These are phyloP conservation scores for Conus ventricosus DNA, from an alignment of 1,140 invertebrate species.

Conservation along the genomic window DNA sequence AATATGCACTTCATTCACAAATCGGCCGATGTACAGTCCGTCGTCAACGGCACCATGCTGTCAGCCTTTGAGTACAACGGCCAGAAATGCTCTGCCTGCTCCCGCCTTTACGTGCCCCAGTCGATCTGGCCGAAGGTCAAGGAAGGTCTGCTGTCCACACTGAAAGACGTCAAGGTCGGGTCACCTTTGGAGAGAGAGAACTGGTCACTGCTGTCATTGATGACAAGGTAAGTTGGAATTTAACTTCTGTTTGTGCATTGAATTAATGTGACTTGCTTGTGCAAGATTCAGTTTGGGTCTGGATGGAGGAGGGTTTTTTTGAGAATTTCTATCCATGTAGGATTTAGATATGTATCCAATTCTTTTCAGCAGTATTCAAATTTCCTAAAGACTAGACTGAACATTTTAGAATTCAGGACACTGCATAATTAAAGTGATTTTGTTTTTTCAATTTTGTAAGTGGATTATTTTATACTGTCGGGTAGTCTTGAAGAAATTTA, in stretches of 20 bases:
- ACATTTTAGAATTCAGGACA: no score
- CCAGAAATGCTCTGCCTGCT: slow-evolving; percentile 99
- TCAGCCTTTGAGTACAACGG: slow-evolving; percentile 96
- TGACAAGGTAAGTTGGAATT: slow-evolving; percentile 78
- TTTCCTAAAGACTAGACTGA: no score
- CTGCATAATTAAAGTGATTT: no score
- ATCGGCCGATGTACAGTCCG: slow-evolving; percentile 89
- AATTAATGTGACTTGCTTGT: neutral
- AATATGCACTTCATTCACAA: slow-evolving; percentile 99
- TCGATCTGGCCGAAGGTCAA: slow-evolving; percentile 89
- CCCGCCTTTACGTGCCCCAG: slow-evolving; percentile 94
- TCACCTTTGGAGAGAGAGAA: slow-evolving; percentile 88
- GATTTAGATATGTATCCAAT: no score
- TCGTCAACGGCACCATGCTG: slow-evolving; percentile 89
- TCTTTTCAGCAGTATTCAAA: no score
- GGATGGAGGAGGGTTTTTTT: no score
- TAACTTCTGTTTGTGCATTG: no score
- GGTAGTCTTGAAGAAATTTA: no score
- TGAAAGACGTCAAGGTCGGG: slow-evolving; percentile 84
- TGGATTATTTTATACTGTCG: no score
- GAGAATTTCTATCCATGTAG: no score
- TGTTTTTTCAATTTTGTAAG: no score
- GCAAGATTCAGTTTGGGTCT: neutral
- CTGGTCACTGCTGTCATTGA: slow-evolving; percentile 97
- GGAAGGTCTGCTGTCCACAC: slow-evolving; percentile 66